These are phyloP conservation scores for Phylloscopus collybita DNA, from an alignment of 2,797 vertebrate genomes.

Conservation along the genomic window DNA sequence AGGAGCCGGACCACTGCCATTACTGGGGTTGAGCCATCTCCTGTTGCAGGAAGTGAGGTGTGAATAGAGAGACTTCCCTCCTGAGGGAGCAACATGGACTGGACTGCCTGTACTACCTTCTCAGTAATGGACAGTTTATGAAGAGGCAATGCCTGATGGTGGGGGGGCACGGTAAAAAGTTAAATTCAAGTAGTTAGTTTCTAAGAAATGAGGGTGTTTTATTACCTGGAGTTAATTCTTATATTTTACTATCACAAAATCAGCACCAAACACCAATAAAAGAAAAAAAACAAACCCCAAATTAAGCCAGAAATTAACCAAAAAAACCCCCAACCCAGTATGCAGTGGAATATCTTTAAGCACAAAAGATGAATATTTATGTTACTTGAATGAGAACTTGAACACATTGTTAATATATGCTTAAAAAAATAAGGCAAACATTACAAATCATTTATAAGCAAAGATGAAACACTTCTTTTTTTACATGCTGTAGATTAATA, in stretches of 20 bases:
- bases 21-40: slow-evolving; percentile 96
- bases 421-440: background rate
- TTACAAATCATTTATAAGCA: background rate
- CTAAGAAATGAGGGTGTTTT: slow-evolving; percentile 75
- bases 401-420: background rate
- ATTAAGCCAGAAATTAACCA: background rate
- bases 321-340: background rate
- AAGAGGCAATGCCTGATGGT: slow-evolving; percentile 90
- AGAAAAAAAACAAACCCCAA: background rate
- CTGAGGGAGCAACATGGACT: slow-evolving; percentile 99
- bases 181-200: slow-evolving; percentile 82
- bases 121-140: slow-evolving; percentile 99
- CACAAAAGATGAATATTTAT: background rate
- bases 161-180: slow-evolving; percentile 77
- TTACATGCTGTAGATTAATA: background rate
- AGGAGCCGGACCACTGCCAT: slow-evolving; percentile 97
- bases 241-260: slow-evolving; percentile 49
- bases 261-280: slow-evolving; percentile 33
- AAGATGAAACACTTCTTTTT: background rate
- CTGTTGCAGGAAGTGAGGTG: slow-evolving; percentile 95
- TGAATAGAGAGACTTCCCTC: slow-evolving; percentile 99
- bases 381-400: slow-evolving; percentile 31
- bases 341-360: background rate
- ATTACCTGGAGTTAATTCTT: slow-evolving; percentile 76
- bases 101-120: slow-evolving; percentile 98